Base-by-base conservation (phyloP, 2,888 invertebrate genomes). In the Tuta absoluta region DNA sequence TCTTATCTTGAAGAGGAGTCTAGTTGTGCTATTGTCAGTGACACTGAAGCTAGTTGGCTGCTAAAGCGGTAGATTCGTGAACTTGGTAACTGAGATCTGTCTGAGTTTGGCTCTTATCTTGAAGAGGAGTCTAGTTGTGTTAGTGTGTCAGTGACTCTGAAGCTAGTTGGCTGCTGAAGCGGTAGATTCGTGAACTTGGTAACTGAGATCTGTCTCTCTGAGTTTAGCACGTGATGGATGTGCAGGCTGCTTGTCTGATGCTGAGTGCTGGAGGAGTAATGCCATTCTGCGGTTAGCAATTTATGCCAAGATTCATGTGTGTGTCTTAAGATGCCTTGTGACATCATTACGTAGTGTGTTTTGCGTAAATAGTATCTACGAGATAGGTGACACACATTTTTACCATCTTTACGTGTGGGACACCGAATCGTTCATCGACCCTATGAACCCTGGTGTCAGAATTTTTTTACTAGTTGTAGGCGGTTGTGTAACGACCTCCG, bases 101-200 rank as follows among this genome's bases (percentile, higher is more conserved):
- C 2, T 45, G n/a, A 45, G 17, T 45, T 45, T 17, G n/a, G n/a
- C n/a, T 14, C 17, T 5, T 45, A 28, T 28, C 17, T 10, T 17
- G 14, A 48, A 19, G 19, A 0, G 19, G 21, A 49, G 49, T 21
- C 49, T 11, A 23, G 11, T 14, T 14, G 51, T 1, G 51, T 53
- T 53, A 14, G 0, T 5, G 12, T 1, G 23, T 53, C 51, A 14
- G 51, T 53, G 58, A 4, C 37, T 12, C 38, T 37, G 57, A 19
- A 37, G 58, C 41, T 59, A 59, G 38, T 59, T 59, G 58, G 58
- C 58, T 59, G 58, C 17, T 21, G 21, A 41, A 59, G 56, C 33
- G 56, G 53, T 14, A 37, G 51, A 51, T 62, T 63, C 24, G 63
- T 56, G 56, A 53, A 63, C 38, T 63, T 37, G 33, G 51, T 62